phyloP scores from a whole-genome alignment of 2,113 vertebrate species.

The Stictonetta naevosa region DNA sequence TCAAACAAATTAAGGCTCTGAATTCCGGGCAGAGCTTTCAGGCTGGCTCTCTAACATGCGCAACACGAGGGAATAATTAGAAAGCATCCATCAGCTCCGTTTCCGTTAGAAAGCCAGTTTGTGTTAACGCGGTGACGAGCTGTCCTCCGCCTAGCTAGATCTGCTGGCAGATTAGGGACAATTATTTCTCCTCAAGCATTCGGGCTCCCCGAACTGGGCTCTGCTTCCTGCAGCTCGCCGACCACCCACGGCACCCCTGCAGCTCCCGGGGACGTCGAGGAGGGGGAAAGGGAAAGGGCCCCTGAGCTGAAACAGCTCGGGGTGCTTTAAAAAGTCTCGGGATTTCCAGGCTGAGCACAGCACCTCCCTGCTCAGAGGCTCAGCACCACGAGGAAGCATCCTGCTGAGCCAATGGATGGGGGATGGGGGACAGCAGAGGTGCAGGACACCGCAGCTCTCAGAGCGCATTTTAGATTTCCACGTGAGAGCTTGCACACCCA shows the following conservation, averaged over 20 bases:
- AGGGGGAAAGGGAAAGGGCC: background rate
- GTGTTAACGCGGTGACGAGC: slow-evolving; percentile 61
- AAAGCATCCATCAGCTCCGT: slow-evolving; percentile 68
- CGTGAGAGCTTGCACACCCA: background rate
- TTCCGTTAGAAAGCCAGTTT: slow-evolving; percentile 39
- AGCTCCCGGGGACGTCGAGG: background rate
- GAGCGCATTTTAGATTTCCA: background rate
- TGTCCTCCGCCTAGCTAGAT: slow-evolving; percentile 53
- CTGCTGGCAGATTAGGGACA: slow-evolving; percentile 59
- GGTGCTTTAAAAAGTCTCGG: background rate
- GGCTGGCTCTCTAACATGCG: slow-evolving; percentile 53
- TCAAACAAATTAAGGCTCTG: slow-evolving; percentile 69
- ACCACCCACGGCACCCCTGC: background rate
- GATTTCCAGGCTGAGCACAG: background rate
- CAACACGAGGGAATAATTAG: slow-evolving; percentile 71
- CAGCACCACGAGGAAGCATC: background rate
- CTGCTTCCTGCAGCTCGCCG: background rate
- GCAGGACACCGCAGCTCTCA: background rate
- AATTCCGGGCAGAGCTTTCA: slow-evolving; percentile 68
- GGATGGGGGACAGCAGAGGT: background rate
- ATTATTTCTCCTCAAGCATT: slow-evolving; percentile 55
- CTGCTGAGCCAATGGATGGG: background rate
- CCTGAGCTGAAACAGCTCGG: background rate
- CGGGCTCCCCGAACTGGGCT: background rate
- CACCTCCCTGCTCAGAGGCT: background rate